Evolutionary conservation across 2,797 vertebrate genomes (phyloP), one percentile per base, ranked within the genome.

Genomic region (Anguilla megastoma): DNA sequence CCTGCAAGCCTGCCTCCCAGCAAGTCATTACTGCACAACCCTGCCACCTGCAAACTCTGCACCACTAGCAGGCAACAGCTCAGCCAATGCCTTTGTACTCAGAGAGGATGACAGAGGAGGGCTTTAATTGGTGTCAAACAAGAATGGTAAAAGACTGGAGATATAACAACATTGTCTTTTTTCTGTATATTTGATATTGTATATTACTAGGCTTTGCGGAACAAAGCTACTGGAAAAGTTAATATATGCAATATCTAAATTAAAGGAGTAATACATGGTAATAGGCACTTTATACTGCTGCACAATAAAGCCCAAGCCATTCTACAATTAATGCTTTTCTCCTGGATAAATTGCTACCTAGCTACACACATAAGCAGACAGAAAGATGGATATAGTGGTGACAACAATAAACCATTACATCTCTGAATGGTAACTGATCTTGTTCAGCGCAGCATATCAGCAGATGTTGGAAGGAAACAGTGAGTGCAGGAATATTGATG

Each of bases 61-160:
- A 84, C 90, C 86, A 30, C 94, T 93, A 94, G 90, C 90, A 95
- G 93, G 87, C 0, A 8, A 84, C 30, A 74, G 69, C 69, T 74
- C 2, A 12, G 27, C 69, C 69, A 74, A 12, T 12, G 21, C 69
- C 3, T 74, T 36, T 30, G 69, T 36, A 36, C 27, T 74, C 30
- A 2, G 30, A 74, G 2, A 16, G 30, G 69, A n/a, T 66, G 69
- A 33, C 27, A 74, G 12, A 30, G 10, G 69, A 74, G 21, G 63
- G 6, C 66, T 71, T 71, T 30, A 27, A n/a, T 27, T 71, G 0
- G 27, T 71, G 66, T 71, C 66, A 9, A 71, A 27, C 8, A 71
- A 6, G n/a, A 71, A 30, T 27, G 58, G n/a, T 30, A 30, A 71
- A 71, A 71, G n/a, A 21, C 58, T 63, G 14, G 18, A 16, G 58